Percentiles rank a stretch among this genome's conserved stretches.
Conservation (phyloP, 2,113 vertebrate genomes). For the Amphiprion percula region DNA sequence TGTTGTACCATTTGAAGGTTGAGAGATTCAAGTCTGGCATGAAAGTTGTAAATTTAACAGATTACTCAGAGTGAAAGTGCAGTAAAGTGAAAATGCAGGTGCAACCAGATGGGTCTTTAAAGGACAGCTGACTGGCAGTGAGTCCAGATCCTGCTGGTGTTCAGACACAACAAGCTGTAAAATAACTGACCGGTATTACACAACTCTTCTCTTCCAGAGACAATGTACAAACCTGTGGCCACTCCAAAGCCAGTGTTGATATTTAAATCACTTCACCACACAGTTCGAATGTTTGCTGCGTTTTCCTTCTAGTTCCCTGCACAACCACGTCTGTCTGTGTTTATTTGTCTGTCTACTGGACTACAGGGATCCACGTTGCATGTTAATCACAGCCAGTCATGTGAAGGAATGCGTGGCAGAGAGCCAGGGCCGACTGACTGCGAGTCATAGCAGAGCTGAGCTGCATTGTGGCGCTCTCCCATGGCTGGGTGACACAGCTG, state of each 20-base stretch:
- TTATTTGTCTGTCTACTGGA: conserved; percentile 48
- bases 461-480: conserved; percentile 46
- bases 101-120: conserved; percentile 47
- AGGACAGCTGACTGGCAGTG: conserved; percentile 43
- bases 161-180: conserved; percentile 24
- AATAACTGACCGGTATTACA: conserved; percentile 23
- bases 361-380: conserved; percentile 38
- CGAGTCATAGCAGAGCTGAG: conserved; percentile 32
- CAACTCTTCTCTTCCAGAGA: conserved; percentile 9
- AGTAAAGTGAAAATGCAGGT: conserved; percentile 51
- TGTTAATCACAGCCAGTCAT: conserved; percentile 59
- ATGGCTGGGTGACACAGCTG: conserved; percentile 62
- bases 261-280: conserved; percentile 1
- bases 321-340: conserved; percentile 32
- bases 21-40: conserved; percentile 23
- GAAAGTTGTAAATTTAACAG: conserved; percentile 29
- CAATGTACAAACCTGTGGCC: conserved; percentile 15
- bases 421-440: conserved; percentile 55
- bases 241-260: not conserved
- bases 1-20: conserved; percentile 6
- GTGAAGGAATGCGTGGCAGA: conserved; percentile 66
- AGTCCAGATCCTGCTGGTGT: conserved; percentile 36
- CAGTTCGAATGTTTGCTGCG: conserved; percentile 15
- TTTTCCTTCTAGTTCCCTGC: conserved; percentile 11
- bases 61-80: conserved; percentile 25